These are phyloP conservation scores for Anagyrus pseudococci DNA, from an alignment of 2,888 invertebrate genomes.

Conservation along the genomic window DNA sequence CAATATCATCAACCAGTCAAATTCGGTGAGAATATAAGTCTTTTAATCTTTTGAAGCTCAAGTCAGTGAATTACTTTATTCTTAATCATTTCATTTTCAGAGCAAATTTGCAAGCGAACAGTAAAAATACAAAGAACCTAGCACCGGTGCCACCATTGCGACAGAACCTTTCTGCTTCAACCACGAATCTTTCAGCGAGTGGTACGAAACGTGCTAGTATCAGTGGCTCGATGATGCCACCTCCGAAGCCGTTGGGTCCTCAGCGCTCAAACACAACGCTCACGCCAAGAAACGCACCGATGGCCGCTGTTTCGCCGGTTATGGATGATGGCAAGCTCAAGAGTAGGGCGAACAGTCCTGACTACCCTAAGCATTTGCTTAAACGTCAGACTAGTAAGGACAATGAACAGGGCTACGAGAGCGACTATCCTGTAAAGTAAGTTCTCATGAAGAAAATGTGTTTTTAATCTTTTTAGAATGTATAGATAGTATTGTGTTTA, in stretches of 20 bases:
- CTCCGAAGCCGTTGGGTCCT: constrained; percentile 54
- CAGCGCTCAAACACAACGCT: constrained; percentile 59
- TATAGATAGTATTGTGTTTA: neutral
- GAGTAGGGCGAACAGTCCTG: constrained; percentile 56
- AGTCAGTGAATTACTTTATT: no score
- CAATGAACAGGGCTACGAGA: constrained; percentile 57
- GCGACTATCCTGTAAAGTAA: constrained; percentile 59
- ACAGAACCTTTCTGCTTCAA: constrained; percentile 55
- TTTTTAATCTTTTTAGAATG: neutral
- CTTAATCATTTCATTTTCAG: constrained; percentile 27
- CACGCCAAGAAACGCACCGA: constrained; percentile 57
- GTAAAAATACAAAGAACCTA: constrained; percentile 53
- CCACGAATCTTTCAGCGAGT: constrained; percentile 37
- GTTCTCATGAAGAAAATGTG: constrained; percentile 26
- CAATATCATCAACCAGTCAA: constrained; percentile 57
- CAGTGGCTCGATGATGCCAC: constrained; percentile 23
- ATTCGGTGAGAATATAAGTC: constrained; percentile 47
- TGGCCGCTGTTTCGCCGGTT: constrained; percentile 58
- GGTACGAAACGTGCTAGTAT: constrained; percentile 28
- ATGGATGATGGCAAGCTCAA: constrained; percentile 58
- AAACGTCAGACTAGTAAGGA: constrained; percentile 57
- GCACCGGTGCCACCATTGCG: constrained; percentile 57
- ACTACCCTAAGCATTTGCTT: constrained; percentile 54
- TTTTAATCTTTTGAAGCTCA: no score
- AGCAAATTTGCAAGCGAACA: constrained; percentile 54